These are phyloP conservation scores for Noctua pronuba DNA, from an alignment of 2,888 invertebrate species.

Conservation along the genomic window DNA sequence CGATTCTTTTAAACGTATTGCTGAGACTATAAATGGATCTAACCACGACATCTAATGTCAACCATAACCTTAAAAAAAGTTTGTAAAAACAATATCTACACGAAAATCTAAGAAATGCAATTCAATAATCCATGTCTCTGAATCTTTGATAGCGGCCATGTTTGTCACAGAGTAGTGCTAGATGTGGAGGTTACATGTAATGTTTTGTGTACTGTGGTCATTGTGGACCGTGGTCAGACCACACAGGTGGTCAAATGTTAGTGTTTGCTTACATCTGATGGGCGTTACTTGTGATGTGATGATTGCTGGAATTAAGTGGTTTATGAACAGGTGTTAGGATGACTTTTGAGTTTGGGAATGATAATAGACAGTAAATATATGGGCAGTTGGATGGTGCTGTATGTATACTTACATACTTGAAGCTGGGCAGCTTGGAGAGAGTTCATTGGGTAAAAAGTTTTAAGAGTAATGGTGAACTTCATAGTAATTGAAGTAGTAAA, in stretches of 20 bases:
- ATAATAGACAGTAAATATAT: background rate
- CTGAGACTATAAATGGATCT: background rate
- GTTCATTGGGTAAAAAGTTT: background rate
- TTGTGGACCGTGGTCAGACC: conserved; percentile 40
- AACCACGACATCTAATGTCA: background rate
- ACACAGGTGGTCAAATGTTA: conserved; percentile 59
- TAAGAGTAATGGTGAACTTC: background rate
- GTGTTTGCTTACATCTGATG: conserved; percentile 40
- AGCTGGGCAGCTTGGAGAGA: background rate
- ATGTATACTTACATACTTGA: background rate
- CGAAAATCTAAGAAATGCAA: conserved; percentile 49
- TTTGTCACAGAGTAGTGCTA: conserved; percentile 72
- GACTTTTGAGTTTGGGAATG: conserved; percentile 6
- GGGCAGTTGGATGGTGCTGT: background rate
- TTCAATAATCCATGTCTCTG: conserved; percentile 80
- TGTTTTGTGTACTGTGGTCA: conserved; percentile 33
- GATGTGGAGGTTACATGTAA: conserved; percentile 54
- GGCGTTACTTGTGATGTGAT: conserved; percentile 49
- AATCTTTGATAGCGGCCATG: conserved; percentile 81
- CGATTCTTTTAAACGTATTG: background rate
- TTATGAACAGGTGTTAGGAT: conserved; percentile 30
- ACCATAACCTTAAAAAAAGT: background rate
- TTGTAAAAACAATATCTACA: conserved; percentile 10
- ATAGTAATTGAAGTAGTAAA: background rate
- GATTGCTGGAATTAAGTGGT: conserved; percentile 58